Conservation (phyloP, 1,140 invertebrate species). For the Cydia amplana region DNA sequence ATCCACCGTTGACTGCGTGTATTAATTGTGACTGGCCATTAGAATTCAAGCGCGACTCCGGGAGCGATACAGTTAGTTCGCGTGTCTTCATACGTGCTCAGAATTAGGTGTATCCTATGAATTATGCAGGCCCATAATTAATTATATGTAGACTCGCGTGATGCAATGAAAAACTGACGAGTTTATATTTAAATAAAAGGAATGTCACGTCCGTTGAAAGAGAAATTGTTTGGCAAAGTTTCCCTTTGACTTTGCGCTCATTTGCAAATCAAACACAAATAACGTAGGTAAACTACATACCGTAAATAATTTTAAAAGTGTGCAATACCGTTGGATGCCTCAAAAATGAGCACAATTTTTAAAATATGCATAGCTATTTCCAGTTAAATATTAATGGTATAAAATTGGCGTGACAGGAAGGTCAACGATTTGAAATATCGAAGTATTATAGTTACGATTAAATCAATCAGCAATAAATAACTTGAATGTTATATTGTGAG, state of each 20-base stretch:
- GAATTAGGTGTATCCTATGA: conserved; percentile 57
- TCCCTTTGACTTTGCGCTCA: conserved; percentile 37
- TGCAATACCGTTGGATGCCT: not conserved
- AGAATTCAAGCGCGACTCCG: conserved; percentile 69
- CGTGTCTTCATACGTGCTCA: conserved; percentile 65
- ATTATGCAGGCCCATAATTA: conserved; percentile 63
- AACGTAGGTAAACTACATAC: not conserved
- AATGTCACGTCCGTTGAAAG: conserved; percentile 49
- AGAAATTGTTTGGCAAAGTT: conserved; percentile 54
- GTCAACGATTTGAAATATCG: not conserved
- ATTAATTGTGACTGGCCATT: conserved; percentile 74
- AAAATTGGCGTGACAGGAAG: not conserved
- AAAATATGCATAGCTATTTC: not conserved
- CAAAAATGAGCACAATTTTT: not conserved
- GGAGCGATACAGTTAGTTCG: conserved; percentile 74
- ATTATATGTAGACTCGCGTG: conserved; percentile 50
- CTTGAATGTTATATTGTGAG: not conserved
- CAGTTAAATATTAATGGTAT: not conserved
- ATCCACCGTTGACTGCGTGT: conserved; percentile 75
- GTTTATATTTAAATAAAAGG: conserved; percentile 40
- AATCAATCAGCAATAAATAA: not conserved
- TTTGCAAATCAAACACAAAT: conserved; percentile 30
- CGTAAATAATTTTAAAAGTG: not conserved
- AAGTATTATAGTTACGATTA: not conserved
- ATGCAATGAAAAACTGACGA: conserved; percentile 52